phyloP scores from a whole-genome alignment of 1,140 invertebrate species.

The Meteorus sp. region DNA sequence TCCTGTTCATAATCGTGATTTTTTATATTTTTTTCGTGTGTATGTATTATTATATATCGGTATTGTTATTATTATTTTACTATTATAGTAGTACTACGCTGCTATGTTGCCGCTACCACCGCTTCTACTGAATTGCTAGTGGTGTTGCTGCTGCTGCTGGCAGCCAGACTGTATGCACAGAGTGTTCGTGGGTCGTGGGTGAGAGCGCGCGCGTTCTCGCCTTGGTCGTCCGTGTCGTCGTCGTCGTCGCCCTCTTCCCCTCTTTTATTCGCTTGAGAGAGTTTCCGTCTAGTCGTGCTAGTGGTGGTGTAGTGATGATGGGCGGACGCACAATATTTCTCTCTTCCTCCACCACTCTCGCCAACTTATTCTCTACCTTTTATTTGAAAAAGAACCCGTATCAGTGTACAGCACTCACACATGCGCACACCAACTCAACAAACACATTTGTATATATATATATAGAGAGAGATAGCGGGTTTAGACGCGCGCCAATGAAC shows the following conservation, averaged over 20 bases:
- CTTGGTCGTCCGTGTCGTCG: no score
- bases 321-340: not conserved
- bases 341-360: no score
- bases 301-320: not conserved
- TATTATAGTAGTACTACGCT: no score
- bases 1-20: not conserved
- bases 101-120: constrained; percentile 12
- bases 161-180: constrained; percentile 26
- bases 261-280: not conserved
- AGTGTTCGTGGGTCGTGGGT: constrained; percentile 23
- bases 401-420: not conserved
- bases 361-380: not conserved
- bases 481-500: constrained; percentile 31
- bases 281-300: constrained; percentile 13
- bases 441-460: no score
- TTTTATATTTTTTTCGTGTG: not conserved
- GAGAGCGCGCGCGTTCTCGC: constrained; percentile 24
- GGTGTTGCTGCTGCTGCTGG: constrained; percentile 21
- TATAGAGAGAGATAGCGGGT: constrained; percentile 25
- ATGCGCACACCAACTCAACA: not conserved
- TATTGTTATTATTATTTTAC: no score
- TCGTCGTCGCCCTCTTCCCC: constrained; percentile 1
- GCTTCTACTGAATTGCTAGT: no score
- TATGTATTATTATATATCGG: not conserved
- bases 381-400: no score